Conservation (phyloP, 2,113 vertebrate species). For the Lepus europaeus region DNA sequence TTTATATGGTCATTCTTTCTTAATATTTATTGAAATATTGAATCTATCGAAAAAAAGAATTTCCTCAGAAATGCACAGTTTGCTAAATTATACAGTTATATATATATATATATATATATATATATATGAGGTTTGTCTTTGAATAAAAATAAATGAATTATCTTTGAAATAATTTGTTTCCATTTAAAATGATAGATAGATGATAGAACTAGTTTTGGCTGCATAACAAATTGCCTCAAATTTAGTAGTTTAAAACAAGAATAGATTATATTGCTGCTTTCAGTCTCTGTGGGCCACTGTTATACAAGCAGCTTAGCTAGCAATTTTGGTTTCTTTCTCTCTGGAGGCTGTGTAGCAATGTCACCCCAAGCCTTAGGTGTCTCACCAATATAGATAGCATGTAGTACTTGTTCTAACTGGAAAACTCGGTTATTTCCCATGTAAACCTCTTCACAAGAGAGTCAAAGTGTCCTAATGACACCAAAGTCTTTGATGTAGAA, state of each 20-base stretch:
- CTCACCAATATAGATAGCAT: neutral
- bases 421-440: neutral
- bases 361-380: neutral
- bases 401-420: neutral
- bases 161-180: neutral
- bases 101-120: neutral
- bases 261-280: neutral
- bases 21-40: neutral
- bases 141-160: neutral
- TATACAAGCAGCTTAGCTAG: neutral
- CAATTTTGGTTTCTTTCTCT: neutral
- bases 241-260: neutral
- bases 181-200: neutral
- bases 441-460: neutral
- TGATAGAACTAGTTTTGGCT: neutral
- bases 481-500: fast-evolving
- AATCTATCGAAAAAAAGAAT: neutral
- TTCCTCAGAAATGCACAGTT: neutral
- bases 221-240: neutral
- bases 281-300: neutral
- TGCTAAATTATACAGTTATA: neutral
- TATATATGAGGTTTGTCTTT: neutral
- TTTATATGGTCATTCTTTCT: neutral
- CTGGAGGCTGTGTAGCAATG: neutral
- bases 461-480: neutral